These are phyloP conservation scores for Lasioglossum malachurum DNA, from an alignment of 2,888 invertebrate genomes.

Conservation along the genomic window DNA sequence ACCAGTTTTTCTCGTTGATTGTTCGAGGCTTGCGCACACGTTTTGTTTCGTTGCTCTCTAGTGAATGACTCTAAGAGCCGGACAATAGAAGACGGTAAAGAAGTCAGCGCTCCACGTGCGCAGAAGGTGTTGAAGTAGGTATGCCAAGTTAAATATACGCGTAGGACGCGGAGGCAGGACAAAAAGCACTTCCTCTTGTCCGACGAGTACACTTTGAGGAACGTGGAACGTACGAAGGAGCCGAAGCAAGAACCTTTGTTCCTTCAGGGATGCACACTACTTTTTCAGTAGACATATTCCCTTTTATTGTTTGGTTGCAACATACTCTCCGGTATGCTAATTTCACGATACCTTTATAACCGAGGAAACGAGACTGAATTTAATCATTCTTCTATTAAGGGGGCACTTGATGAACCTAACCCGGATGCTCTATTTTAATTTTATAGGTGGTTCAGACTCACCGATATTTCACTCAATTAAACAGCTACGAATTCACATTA, in stretches of 20 bases:
- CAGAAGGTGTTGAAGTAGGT: conserved; percentile 71
- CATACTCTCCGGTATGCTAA: not conserved
- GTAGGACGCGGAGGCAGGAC: conserved; percentile 68
- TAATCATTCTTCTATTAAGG: too few relatives aligned
- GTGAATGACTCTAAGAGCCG: conserved; percentile 30
- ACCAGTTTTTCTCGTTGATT: not conserved
- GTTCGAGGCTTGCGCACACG: not conserved
- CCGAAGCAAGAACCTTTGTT: conserved; percentile 61
- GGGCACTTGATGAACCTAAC: too few relatives aligned
- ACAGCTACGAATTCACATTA: too few relatives aligned
- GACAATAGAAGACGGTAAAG: conserved; percentile 43
- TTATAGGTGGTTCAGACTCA: too few relatives aligned
- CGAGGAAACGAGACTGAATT: not conserved
- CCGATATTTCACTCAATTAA: too few relatives aligned
- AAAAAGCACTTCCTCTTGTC: conserved; percentile 71
- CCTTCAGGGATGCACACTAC: conserved; percentile 2
- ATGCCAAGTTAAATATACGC: conserved; percentile 72
- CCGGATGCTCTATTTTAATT: too few relatives aligned
- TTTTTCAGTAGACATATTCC: conserved; percentile 24
- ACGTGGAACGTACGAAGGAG: conserved; percentile 57
- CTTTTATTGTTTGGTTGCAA: not conserved
- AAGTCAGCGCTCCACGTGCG: conserved; percentile 48
- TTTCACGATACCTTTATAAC: not conserved
- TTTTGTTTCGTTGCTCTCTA: not conserved
- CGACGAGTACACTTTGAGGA: conserved; percentile 62